Percentiles rank a stretch among this genome's conserved stretches.
Evolutionary conservation across 2,797 vertebrate genomes (phyloP).

Genomic region (Numenius phaeopus): DNA sequence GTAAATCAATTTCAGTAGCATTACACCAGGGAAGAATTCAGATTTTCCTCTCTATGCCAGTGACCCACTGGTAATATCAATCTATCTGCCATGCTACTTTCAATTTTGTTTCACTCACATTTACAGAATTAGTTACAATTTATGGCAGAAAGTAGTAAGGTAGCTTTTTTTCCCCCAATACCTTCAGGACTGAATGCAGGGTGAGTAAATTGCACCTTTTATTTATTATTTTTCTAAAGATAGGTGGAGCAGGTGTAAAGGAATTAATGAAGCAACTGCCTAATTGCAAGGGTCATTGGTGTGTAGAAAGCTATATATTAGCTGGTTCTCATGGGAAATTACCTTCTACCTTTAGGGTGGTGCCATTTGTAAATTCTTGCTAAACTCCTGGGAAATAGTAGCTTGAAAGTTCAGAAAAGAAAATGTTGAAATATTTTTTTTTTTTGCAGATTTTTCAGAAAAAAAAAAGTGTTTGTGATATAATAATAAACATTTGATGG

Average conservation of each 20-base stretch:
- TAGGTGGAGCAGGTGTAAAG: slow-evolving; percentile 71
- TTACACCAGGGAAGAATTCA: slow-evolving; percentile 25
- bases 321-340: slow-evolving; percentile 77
- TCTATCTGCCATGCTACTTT: slow-evolving; percentile 12
- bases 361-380: slow-evolving; percentile 64
- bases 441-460: neutral
- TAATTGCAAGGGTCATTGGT: slow-evolving; percentile 73
- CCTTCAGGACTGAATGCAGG: neutral
- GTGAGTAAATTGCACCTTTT: slow-evolving; percentile 45
- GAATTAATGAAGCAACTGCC: slow-evolving; percentile 77
- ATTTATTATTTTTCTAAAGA: slow-evolving; percentile 56
- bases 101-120: slow-evolving; percentile 15
- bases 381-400: slow-evolving; percentile 51
- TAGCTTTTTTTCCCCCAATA: neutral
- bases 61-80: slow-evolving; percentile 26
- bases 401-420: slow-evolving; percentile 25
- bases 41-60: neutral
- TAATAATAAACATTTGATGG: neutral
- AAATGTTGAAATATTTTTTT: neutral
- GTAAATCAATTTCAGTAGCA: slow-evolving; percentile 41
- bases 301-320: slow-evolving; percentile 79
- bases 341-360: slow-evolving; percentile 61
- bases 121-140: slow-evolving; percentile 45
- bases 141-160: slow-evolving; percentile 26
- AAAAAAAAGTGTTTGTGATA: neutral